A percentile compares a stretch with the other conserved stretches of the same genome.
Conservation (phyloP, 2,888 invertebrate genomes). For the Actias luna region DNA sequence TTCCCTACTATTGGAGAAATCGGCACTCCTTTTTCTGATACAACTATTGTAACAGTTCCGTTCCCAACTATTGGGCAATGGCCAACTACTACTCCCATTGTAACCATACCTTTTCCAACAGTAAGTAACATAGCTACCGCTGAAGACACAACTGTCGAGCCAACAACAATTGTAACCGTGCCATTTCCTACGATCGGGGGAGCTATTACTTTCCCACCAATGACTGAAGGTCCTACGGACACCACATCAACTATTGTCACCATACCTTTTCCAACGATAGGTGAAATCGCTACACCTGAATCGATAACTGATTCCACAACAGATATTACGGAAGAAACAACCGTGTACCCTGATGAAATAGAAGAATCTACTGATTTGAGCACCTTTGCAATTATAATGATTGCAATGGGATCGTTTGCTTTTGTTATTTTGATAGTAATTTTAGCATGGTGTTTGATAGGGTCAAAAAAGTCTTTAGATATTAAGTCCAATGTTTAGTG, state of each 20-base stretch:
- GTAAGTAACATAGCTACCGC: background rate
- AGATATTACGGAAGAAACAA: background rate
- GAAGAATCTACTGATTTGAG: conserved; percentile 11
- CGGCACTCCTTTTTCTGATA: conserved; percentile 1
- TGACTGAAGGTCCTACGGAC: conserved; percentile 1
- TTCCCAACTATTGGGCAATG: conserved; percentile 15
- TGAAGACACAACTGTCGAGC: conserved; percentile 6
- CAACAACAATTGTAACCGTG: conserved; percentile 18
- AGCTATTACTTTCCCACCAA: background rate
- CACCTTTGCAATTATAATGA: conserved; percentile 13
- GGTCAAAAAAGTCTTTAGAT: conserved; percentile 1
- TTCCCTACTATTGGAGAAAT: conserved; percentile 16
- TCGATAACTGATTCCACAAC: conserved; percentile 9
- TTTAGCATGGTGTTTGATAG: conserved; percentile 2
- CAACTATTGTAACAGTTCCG: conserved; percentile 15
- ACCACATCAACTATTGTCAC: conserved; percentile 7
- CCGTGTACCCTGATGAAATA: background rate
- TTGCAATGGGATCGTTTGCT: background rate
- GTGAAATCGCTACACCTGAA: conserved; percentile 12
- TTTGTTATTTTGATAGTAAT: conserved; percentile 4
- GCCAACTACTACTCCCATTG: conserved; percentile 16
- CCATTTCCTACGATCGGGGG: conserved; percentile 15
- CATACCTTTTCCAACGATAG: conserved; percentile 15
- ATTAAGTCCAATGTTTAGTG: conserved; percentile 10
- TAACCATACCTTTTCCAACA: conserved; percentile 15